These are phyloP conservation scores for Brenthis daphne DNA, from an alignment of 2,888 invertebrate genomes.

Conservation along the genomic window DNA sequence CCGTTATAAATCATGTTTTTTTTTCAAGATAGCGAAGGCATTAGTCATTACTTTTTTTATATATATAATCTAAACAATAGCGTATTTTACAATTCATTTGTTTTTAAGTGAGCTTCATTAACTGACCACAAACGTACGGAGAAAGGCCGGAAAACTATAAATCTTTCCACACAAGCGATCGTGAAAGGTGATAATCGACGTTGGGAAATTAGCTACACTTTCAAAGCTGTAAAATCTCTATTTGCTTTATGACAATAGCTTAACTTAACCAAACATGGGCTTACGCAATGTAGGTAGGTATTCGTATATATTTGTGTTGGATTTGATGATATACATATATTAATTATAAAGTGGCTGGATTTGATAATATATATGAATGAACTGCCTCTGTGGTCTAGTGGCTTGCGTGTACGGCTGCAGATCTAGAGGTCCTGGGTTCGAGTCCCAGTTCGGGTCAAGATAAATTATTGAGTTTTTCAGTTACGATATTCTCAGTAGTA, in stretches of 20 bases:
- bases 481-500: no score
- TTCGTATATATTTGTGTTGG: no score
- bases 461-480: no score
- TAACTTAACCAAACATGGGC: conserved; percentile 22
- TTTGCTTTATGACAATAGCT: conserved; percentile 46
- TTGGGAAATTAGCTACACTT: conserved; percentile 64
- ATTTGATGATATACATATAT: no score
- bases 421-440: no score
- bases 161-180: conserved; percentile 48
- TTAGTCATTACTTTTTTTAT: conserved; percentile 1
- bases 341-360: no score
- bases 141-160: conserved; percentile 62
- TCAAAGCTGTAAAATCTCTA: conserved; percentile 51
- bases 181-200: conserved; percentile 62
- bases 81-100: conserved; percentile 19
- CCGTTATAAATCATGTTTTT: background rate
- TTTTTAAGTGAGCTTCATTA: conserved; percentile 22
- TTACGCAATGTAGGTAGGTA: conserved; percentile 4
- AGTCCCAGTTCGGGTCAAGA: no score
- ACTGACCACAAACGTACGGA: conserved; percentile 39
- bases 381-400: no score
- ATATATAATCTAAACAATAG: conserved; percentile 22
- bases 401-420: no score
- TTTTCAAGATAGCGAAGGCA: background rate
- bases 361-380: no score